Percentiles rank a stretch among this genome's conserved stretches.
phyloP scores from a whole-genome alignment of 2,888 invertebrate genomes.

The Electrophaes corylata region DNA sequence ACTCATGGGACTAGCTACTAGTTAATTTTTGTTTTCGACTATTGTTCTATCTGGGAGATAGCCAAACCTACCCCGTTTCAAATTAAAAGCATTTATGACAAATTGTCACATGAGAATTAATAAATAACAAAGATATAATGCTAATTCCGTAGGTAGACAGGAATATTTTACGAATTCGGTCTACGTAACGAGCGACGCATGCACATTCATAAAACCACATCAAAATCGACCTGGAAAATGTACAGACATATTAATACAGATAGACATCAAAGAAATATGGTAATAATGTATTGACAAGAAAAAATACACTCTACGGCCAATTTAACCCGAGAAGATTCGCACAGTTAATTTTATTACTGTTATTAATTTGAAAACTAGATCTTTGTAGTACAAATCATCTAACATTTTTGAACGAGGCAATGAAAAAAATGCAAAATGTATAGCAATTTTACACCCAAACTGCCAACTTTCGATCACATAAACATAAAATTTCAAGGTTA shows the following conservation, averaged over 20 bases:
- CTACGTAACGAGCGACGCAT: neutral
- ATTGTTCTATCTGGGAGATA: too few species aligned
- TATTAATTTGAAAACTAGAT: constrained; percentile 45
- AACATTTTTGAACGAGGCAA: neutral
- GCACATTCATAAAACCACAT: neutral
- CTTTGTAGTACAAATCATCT: constrained; percentile 20
- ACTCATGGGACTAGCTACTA: too few species aligned
- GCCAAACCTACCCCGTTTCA: too few species aligned
- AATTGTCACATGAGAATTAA: too few species aligned
- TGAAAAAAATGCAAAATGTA: constrained; percentile 10
- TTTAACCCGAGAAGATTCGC: constrained; percentile 53
- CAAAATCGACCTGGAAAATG: neutral
- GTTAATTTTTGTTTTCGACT: too few species aligned
- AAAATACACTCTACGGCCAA: constrained; percentile 44
- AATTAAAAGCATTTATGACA: too few species aligned
- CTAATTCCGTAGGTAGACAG: too few species aligned
- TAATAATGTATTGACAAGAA: neutral
- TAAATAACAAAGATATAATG: too few species aligned
- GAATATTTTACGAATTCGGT: too few species aligned
- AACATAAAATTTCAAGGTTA: constrained; percentile 24
- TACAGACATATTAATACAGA: neutral
- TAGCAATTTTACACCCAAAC: constrained; percentile 1
- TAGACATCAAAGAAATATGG: neutral
- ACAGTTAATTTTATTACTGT: constrained; percentile 55
- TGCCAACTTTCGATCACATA: constrained; percentile 12